phyloP scores from a whole-genome alignment of 2,797 vertebrate species.

The Chanos chanos region DNA sequence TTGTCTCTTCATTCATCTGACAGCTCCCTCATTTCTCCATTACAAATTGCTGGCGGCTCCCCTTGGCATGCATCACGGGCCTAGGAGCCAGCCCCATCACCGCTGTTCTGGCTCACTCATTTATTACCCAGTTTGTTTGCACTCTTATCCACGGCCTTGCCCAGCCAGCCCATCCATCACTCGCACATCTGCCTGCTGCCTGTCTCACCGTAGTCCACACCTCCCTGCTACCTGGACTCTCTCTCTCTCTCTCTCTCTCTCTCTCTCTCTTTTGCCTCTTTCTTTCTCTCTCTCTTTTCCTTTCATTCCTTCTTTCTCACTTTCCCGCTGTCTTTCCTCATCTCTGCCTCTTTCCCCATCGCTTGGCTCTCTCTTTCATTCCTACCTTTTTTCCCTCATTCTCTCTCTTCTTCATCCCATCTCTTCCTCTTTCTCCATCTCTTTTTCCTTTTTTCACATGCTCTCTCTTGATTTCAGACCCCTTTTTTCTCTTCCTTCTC shows the following conservation, averaged over 20 bases:
- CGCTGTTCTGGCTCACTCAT: slow-evolving; percentile 80
- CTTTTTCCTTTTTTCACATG: slow-evolving; percentile 31
- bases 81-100: slow-evolving; percentile 79
- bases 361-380: slow-evolving; percentile 13
- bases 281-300: not conserved
- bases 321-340: slow-evolving; percentile 25
- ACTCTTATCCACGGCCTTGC: slow-evolving; percentile 96
- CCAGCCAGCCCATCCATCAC: slow-evolving; percentile 90
- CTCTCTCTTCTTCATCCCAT: not conserved
- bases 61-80: slow-evolving; percentile 89
- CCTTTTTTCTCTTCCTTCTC: not conserved
- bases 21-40: slow-evolving; percentile 85
- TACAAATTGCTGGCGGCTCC: slow-evolving; percentile 86
- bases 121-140: slow-evolving; percentile 95
- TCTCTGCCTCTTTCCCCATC: slow-evolving; percentile 19
- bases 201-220: slow-evolving; percentile 40
- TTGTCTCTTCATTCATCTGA: slow-evolving; percentile 75
- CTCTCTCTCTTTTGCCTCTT: not conserved
- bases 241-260: not conserved
- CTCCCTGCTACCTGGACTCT: slow-evolving; percentile 25
- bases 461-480: slow-evolving; percentile 14
- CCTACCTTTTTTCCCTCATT: not conserved
- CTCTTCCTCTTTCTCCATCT: slow-evolving; percentile 26
- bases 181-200: slow-evolving; percentile 74
- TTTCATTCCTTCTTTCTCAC: slow-evolving; percentile 34